Conservation (phyloP, 2,797 vertebrate species). For the Centroberyx gerrardi region DNA sequence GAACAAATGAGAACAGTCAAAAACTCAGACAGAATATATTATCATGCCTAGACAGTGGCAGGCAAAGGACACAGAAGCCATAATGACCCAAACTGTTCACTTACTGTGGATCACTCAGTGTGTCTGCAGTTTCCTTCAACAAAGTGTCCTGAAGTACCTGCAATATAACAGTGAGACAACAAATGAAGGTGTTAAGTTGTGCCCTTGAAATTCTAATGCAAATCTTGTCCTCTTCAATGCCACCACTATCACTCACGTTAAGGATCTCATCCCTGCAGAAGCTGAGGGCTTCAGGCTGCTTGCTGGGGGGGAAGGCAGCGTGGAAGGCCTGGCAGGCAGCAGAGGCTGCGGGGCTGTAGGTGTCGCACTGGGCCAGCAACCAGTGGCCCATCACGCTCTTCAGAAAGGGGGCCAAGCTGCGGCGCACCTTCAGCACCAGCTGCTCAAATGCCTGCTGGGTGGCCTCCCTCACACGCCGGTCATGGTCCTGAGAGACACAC, state of each 20-base stretch:
- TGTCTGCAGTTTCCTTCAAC: conserved; percentile 95
- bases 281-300: conserved; percentile 94
- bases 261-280: conserved; percentile 98
- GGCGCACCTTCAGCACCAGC: conserved; percentile 95
- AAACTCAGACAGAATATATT: not conserved
- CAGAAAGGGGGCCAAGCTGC: conserved; percentile 95
- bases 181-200: not conserved
- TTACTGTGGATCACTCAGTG: conserved; percentile 96
- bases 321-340: conserved; percentile 93
- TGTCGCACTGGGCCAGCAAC: conserved; percentile 97
- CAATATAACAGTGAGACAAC: conserved; percentile 2
- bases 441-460: conserved; percentile 96
- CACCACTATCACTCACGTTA: conserved; percentile 85
- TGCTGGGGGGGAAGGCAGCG: conserved; percentile 93
- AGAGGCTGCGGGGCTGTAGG: conserved; percentile 92
- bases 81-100: conserved; percentile 61
- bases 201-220: not conserved
- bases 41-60: not conserved
- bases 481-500: conserved; percentile 89
- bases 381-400: conserved; percentile 98
- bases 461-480: conserved; percentile 96
- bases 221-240: not conserved
- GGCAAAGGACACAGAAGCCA: conserved; percentile 2
- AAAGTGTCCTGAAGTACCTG: conserved; percentile 96
- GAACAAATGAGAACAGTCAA: conserved; percentile 40